Evolutionary conservation across 2,888 invertebrate genomes (phyloP), one percentile per base, ranked within the genome.

Genomic region (Drosophila imparisetae): DNA sequence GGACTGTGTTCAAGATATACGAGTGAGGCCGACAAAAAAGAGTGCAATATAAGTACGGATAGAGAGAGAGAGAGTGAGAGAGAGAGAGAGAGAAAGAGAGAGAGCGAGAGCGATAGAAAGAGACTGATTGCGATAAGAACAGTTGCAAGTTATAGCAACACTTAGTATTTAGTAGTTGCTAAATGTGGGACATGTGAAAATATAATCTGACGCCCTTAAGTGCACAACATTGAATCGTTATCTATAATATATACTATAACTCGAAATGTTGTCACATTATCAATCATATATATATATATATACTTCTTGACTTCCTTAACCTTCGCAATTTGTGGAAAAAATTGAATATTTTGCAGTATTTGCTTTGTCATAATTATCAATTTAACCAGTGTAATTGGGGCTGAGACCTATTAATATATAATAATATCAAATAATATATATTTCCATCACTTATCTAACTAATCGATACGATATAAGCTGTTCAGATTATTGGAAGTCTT

Each of bases 121-220:
- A 8, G 53, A 64, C 57, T 59, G 65, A 72, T 57, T 58, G 42
- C 78, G 72, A 75, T 75, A 65, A 63, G 55, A 80, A 62, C 58
- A 75, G 67, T 80, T 71, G 62, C 75, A 78, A 78, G 75, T 80
- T 75, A 80, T 75, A 61, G 36, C 42, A 54, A 69, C 55, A 66
- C 49, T 73, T 65, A n/a, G 38, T 13, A 8, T n/a, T 55, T 13
- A 27, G 21, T 21, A 21, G 52, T 48, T 50, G 30, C 55, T 38
- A 29, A 50, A 45, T 48, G 38, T 38, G 36, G 11, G 18, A 21
- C 42, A 32, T 49, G 29, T 29, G 45, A 8, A 21, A 24, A 10
- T 10, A 18, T 27, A 40, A 29, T 29, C 15, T 13, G 48, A 49
- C 4, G 11, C n/a, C 18, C 11, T 11, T n/a, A 24, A 45, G 45